A percentile compares a stretch with the other conserved stretches of the same genome.
Evolutionary conservation across 2,113 vertebrate species (phyloP).

Genomic region (Martes martes): DNA sequence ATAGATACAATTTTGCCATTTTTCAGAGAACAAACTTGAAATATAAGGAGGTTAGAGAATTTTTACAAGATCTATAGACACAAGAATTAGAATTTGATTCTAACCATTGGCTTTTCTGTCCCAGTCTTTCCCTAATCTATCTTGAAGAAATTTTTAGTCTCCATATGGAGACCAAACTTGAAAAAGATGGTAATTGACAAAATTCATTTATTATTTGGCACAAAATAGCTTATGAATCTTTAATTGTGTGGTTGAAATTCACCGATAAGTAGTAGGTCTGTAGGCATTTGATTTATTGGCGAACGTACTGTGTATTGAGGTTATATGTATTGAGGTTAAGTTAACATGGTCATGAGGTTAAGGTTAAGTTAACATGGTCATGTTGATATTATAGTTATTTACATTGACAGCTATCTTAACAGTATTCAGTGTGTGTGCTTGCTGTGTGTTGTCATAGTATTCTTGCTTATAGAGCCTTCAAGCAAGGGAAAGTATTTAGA

Average conservation of each 20-base stretch:
- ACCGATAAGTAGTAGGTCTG: neutral
- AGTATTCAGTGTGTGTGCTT: neutral
- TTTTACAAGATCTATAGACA: neutral
- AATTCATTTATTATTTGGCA: neutral
- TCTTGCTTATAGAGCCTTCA: neutral
- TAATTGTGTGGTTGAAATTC: conserved; percentile 10
- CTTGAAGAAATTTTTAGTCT: conserved; percentile 30
- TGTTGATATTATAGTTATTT: neutral
- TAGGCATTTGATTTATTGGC: conserved; percentile 11
- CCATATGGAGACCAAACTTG: neutral
- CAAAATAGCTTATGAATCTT: neutral
- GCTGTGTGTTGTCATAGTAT: neutral
- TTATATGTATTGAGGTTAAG: neutral
- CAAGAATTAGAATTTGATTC: conserved; percentile 2
- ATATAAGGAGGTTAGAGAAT: neutral
- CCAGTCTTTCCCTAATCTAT: neutral
- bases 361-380: neutral
- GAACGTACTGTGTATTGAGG: neutral
- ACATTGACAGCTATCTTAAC: neutral
- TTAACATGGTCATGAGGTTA: too few species aligned
- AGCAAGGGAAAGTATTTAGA: neutral
- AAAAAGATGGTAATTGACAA: neutral
- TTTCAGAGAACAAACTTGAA: neutral
- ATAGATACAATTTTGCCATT: neutral
- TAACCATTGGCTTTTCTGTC: neutral